Evolutionary conservation across 2,113 vertebrate species (phyloP).

Genomic region (Notothenia coriiceps): DNA sequence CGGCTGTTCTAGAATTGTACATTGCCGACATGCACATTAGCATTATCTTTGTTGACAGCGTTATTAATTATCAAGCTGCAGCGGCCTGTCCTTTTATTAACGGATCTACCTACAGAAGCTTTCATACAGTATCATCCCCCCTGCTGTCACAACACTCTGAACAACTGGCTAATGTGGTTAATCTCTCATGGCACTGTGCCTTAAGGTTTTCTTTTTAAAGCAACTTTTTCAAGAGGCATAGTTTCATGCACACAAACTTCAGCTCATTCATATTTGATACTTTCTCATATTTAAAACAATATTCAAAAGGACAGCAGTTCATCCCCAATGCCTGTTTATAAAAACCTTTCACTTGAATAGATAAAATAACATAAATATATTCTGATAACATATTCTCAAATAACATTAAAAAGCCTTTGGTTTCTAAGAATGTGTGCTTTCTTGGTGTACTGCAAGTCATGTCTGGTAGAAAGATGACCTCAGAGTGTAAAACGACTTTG

Average conservation of each 20-base stretch:
- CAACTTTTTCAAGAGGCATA: not conserved
- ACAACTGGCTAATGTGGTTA: conserved; percentile 14
- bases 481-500: conserved; percentile 9
- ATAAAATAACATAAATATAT: not conserved
- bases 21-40: conserved; percentile 8
- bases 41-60: conserved; percentile 20
- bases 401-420: not conserved
- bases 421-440: not conserved
- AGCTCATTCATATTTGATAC: not conserved
- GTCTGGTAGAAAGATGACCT: conserved; percentile 5
- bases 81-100: conserved; percentile 38
- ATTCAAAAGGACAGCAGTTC: not conserved
- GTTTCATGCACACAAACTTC: not conserved
- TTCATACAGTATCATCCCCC: conserved; percentile 28
- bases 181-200: not conserved
- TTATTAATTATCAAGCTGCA: conserved; percentile 34
- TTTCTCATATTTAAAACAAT: not conserved
- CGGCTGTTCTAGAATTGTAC: conserved; percentile 22
- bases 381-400: not conserved
- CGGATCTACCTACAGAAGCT: conserved; percentile 18
- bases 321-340: not conserved
- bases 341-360: not conserved
- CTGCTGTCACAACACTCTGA: conserved; percentile 28
- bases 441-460: not conserved
- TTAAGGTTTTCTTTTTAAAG: not conserved